Base-by-base conservation (phyloP, 2,888 invertebrate species). In the Melanostoma mellinum region DNA sequence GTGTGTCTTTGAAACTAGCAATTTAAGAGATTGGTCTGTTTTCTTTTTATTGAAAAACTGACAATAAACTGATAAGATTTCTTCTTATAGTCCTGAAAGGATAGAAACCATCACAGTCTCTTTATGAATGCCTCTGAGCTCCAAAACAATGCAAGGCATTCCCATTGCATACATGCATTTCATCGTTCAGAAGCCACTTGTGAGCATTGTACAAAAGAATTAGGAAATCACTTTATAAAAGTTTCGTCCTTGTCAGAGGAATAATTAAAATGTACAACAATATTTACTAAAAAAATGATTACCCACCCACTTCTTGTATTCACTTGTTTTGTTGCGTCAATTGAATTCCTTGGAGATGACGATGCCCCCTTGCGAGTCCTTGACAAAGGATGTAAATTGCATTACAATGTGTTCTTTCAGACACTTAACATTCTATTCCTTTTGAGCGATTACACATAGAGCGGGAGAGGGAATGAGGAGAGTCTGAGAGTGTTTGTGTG, bases 361-460 rank as follows among this genome's bases (percentile, higher is more conserved):
- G 36, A 74, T 63, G 75, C 36, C 55, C 61, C 40, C 40, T 20
- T 20, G 20, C 20, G 71, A 71, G 71, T 67, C 53, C 63, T 67
- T 72, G 69, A 60, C 76, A 81, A 67, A 61, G 67, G 72, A 81
- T 65, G 61, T 63, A 78, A 69, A 82, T 82, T 82, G 78, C 78
- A 78, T 77, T 82, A 68, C 73, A 69, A 68, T 82, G 61, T 81
- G 42, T 76, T 71, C 44, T 68, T 61, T 53, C 48, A 75, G 63
- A 71, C 60, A 76, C 67, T 77, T 63, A 53, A 53, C 60, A 73
- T 78, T 82, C 53, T 60, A 69, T 78, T 78, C 56, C 69, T 74
- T 81, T 73, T 73, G 44, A 73, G 73, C 68, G 73, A 78, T 68
- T 82, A 73, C 78, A 69, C 78, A 78, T 69, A 52, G 44, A 55